Base-by-base conservation (phyloP, 2,888 invertebrate species). In the Morpho achilles region DNA sequence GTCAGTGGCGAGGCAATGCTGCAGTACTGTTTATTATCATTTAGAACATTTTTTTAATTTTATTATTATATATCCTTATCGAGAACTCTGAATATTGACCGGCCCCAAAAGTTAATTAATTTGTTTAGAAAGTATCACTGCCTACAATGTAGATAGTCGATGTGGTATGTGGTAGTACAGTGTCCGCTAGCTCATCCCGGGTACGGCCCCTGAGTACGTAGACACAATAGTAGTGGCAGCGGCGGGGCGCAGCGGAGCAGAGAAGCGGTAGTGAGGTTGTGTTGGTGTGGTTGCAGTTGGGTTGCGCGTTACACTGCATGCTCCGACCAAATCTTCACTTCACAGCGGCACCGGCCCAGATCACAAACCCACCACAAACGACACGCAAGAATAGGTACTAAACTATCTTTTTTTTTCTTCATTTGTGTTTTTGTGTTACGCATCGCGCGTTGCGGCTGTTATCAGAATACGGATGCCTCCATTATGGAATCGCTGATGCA, bases 221-320 rank as follows among this genome's bases (percentile, higher is more conserved):
- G 50, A 7, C 41, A n/a, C 48, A 22, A 7, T 16, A 16, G 48
- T 43, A 43, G 7, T 43, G 43, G 43, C 57, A 64, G 56, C 59
- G 56, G 60, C 61, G 58, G 62, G 66, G 62, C 53, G 60, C 39
- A 55, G 61, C 63, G 61, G 64, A 62, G 64, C 68, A 59, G 67
- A 65, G 72, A 61, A 73, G 78, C 82, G 75, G 82, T 82, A 86
- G 84, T 89, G 87, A 88, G 87, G 82, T 87, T 84, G 87, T 87
- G 84, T 87, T 89, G 87, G 85, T 90, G 92, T 93, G 94, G 94
- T 96, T 95, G 94, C 96, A 96, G 96, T 95, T 93, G 95, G 95
- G 93, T 95, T 95, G 94, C 95, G 95, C 93, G 94, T 95, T 93
- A 95, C 95, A 93, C 95, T 95, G 94, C 95, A 95, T 95, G 96